Percentiles rank a stretch among this genome's conserved stretches.
phyloP scores from a whole-genome alignment of 2,113 vertebrate genomes.

The Brevimyrus niger region DNA sequence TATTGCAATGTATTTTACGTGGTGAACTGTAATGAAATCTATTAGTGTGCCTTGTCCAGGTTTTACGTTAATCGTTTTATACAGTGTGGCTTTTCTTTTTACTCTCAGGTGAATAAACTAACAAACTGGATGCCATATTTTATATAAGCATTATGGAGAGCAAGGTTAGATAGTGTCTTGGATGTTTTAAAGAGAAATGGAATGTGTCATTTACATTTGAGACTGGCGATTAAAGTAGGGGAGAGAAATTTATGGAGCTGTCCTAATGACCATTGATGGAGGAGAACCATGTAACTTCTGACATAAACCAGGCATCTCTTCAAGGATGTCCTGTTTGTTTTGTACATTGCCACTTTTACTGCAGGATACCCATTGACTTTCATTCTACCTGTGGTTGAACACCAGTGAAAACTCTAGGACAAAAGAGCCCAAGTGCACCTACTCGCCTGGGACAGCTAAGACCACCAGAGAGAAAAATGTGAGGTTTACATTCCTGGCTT shows the following conservation, averaged over 20 bases:
- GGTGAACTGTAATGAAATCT: conserved; percentile 56
- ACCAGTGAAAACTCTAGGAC: background rate
- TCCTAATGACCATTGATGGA: background rate
- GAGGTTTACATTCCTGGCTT: background rate
- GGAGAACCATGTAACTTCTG: background rate
- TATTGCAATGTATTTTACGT: conserved; percentile 39
- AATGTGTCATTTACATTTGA: background rate
- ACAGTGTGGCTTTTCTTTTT: conserved; percentile 61
- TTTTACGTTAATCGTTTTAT: conserved; percentile 59
- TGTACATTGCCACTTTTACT: background rate
- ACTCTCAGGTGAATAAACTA: conserved; percentile 74
- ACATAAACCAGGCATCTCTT: background rate
- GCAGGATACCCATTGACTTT: background rate
- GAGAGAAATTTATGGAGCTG: background rate
- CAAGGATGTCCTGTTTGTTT: background rate
- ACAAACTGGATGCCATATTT: conserved; percentile 21
- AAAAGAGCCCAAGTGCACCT: background rate
- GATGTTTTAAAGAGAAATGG: background rate
- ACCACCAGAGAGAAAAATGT: background rate
- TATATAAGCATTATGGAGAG: background rate
- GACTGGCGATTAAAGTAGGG: background rate
- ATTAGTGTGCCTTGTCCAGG: conserved; percentile 43
- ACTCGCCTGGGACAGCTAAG: background rate
- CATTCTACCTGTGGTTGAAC: background rate
- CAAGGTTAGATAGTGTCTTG: background rate